phyloP scores from a whole-genome alignment of 2,113 vertebrate species.

The Brachypteracias leptosomus region DNA sequence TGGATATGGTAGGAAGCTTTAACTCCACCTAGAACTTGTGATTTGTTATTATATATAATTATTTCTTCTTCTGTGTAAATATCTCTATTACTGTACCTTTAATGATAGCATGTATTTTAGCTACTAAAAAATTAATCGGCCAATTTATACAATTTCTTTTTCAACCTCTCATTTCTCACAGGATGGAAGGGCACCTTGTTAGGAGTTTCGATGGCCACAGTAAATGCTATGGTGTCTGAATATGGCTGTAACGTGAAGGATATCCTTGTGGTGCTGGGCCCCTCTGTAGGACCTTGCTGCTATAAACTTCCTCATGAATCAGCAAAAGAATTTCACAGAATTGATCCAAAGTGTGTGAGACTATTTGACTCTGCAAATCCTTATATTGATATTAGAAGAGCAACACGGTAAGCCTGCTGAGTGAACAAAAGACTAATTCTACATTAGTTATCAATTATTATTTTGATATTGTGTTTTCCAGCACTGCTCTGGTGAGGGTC shows the following conservation, averaged over 20 bases:
- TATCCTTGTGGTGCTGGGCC: slow-evolving; percentile 86
- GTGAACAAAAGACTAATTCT: neutral
- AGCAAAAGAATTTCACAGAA: slow-evolving; percentile 76
- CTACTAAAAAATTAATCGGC: neutral
- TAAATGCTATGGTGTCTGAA: slow-evolving; percentile 84
- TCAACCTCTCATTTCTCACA: slow-evolving; percentile 43
- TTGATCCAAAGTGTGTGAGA: slow-evolving; percentile 84
- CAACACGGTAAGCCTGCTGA: slow-evolving; percentile 82
- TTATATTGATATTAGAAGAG: slow-evolving; percentile 84
- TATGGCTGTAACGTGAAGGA: slow-evolving; percentile 79
- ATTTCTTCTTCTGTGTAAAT: neutral
- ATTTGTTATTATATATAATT: neutral
- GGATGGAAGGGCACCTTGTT: slow-evolving; percentile 92
- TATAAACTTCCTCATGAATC: slow-evolving; percentile 80
- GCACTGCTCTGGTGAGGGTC: neutral
- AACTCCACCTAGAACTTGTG: neutral
- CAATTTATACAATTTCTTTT: neutral
- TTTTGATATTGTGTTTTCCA: neutral
- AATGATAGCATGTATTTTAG: neutral
- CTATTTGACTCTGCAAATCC: slow-evolving; percentile 72
- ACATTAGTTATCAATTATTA: neutral
- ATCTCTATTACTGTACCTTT: neutral
- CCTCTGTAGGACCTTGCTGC: slow-evolving; percentile 89
- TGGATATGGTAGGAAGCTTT: neutral
- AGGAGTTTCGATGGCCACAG: slow-evolving; percentile 87